phyloP scores from a whole-genome alignment of 2,113 vertebrate genomes.

The Aptenodytes forsteri region DNA sequence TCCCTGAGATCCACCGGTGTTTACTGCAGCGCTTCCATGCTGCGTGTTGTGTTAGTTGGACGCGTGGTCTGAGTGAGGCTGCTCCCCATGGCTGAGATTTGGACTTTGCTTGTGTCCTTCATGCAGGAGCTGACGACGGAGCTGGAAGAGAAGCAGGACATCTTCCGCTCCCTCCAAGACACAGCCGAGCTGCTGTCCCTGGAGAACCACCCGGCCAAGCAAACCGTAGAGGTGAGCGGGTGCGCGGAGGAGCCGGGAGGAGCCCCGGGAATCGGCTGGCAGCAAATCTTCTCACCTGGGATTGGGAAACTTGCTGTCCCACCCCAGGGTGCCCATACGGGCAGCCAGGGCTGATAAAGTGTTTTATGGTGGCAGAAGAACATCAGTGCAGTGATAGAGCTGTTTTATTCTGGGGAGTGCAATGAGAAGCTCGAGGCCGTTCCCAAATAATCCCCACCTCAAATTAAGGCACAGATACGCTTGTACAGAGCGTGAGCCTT shows the following conservation, averaged over 20 bases:
- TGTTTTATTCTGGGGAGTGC: not conserved
- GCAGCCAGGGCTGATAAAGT: not conserved
- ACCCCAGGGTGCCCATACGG: not conserved
- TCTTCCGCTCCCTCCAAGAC: slow-evolving; percentile 90
- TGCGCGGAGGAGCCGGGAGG: rapidly evolving
- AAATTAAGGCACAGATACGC: rapidly evolving
- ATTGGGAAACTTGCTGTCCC: rapidly evolving
- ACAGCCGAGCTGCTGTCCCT: slow-evolving; percentile 86
- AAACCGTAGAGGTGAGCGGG: slow-evolving; percentile 89
- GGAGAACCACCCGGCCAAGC: slow-evolving; percentile 96
- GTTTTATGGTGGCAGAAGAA: not conserved
- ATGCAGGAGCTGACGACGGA: slow-evolving; percentile 86
- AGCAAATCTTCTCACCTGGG: not conserved
- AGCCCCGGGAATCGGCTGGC: rapidly evolving
- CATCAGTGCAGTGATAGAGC: not conserved
- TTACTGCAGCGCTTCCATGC: rapidly evolving
- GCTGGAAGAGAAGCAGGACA: slow-evolving; percentile 89
- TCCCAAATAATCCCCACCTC: not conserved
- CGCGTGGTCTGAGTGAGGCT: rapidly evolving
- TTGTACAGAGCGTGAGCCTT: rapidly evolving
- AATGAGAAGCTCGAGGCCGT: not conserved
- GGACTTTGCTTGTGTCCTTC: not conserved
- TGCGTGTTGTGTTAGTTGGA: rapidly evolving
- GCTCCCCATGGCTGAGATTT: not conserved
- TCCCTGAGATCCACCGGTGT: rapidly evolving